Percentiles rank a stretch among this genome's conserved stretches.
phyloP scores from a whole-genome alignment of 2,113 vertebrate genomes.

The Heterochromis multidens region DNA sequence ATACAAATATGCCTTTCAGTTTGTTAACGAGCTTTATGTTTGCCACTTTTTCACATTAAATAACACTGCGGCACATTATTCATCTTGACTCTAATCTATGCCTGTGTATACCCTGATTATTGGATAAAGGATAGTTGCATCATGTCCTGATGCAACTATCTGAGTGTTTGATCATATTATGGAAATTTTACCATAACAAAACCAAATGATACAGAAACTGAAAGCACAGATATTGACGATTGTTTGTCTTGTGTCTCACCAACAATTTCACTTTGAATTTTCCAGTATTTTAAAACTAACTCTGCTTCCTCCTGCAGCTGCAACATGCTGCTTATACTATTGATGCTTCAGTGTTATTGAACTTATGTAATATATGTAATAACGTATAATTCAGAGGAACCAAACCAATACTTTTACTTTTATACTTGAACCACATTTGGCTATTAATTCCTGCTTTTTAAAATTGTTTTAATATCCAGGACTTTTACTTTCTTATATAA shows the following conservation, averaged over 20 bases:
- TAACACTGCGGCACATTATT: neutral
- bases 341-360: neutral
- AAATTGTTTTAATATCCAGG: neutral
- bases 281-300: neutral
- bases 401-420: neutral
- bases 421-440: neutral
- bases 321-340: neutral
- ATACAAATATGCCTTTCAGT: neutral
- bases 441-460: neutral
- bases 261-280: neutral
- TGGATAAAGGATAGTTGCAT: neutral
- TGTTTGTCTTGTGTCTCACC: neutral
- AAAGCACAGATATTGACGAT: neutral
- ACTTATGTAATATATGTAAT: neutral
- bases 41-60: neutral
- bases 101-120: neutral
- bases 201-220: neutral
- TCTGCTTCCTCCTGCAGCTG: neutral
- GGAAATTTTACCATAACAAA: neutral
- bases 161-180: neutral
- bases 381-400: neutral
- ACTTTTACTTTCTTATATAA: neutral
- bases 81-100: neutral
- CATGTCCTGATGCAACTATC: too few species aligned
- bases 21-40: neutral